phyloP scores from a whole-genome alignment of 2,797 vertebrate genomes.

The Okamejei kenojei region DNA sequence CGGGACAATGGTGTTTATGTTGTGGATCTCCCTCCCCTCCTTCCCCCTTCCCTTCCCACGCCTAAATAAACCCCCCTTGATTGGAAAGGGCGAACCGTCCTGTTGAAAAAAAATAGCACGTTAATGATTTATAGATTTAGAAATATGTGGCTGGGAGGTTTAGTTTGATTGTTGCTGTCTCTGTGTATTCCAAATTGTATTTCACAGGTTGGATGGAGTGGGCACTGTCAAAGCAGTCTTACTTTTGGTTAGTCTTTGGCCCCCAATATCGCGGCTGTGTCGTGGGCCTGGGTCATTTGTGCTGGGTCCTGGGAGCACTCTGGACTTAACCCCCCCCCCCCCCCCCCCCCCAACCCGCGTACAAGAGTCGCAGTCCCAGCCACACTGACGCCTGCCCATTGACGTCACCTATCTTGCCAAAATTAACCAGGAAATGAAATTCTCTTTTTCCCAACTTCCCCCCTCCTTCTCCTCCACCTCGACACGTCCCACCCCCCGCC shows the following conservation, averaged over 20 bases:
- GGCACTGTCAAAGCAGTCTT: background rate
- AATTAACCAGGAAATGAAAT: slow-evolving; percentile 63
- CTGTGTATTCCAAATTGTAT: no score
- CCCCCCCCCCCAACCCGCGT: no score
- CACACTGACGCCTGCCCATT: slow-evolving; percentile 72
- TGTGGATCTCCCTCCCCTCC: background rate
- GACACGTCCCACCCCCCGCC: background rate
- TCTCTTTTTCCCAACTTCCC: slow-evolving; percentile 46
- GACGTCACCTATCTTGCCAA: slow-evolving; percentile 67
- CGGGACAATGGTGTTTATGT: background rate
- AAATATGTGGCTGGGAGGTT: background rate
- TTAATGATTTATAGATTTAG: background rate
- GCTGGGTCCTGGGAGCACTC: slow-evolving; percentile 40
- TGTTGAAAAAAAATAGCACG: background rate
- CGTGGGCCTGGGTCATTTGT: no score
- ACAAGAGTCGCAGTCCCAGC: slow-evolving; percentile 62
- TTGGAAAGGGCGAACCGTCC: no score
- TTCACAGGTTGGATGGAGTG: background rate
- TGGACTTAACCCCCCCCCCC: slow-evolving; percentile 43
- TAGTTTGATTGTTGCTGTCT: no score
- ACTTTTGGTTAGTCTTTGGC: no score
- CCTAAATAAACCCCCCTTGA: no score
- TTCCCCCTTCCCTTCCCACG: no score
- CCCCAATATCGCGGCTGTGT: no score
- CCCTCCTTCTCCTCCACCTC: background rate